Conservation (phyloP, 2,888 invertebrate genomes). For the Megalurothrips usitatus region DNA sequence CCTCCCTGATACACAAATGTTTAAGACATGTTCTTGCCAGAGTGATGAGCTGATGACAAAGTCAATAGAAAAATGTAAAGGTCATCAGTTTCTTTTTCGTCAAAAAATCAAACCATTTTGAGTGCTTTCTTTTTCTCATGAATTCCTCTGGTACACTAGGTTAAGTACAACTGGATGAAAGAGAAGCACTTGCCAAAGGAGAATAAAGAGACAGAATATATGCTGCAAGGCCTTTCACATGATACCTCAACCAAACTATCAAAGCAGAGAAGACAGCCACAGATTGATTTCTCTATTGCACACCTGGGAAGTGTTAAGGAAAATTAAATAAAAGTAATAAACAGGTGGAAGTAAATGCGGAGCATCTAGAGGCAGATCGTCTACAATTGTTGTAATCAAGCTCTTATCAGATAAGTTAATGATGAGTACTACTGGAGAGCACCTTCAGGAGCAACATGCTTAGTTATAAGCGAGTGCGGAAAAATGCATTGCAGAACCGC, state of each 20-base stretch:
- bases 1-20: not conserved
- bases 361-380: not conserved
- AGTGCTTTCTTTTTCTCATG: not conserved
- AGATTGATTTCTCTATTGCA: not conserved
- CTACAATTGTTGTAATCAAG: not conserved
- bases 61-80: too few relatives aligned
- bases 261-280: conserved; percentile 30
- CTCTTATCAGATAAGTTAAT: conserved; percentile 8
- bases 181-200: conserved; percentile 20
- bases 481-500: not conserved
- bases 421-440: not conserved
- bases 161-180: not conserved
- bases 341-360: not conserved
- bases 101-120: not conserved
- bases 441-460: conserved; percentile 12
- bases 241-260: conserved; percentile 29
- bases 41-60: not conserved
- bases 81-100: too few relatives aligned
- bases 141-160: not conserved
- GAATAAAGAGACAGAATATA: conserved; percentile 27
- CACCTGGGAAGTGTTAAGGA: not conserved
- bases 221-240: conserved; percentile 12
- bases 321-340: not conserved
- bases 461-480: conserved; percentile 13
- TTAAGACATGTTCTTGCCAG: not conserved